These are phyloP conservation scores for Alosa sapidissima DNA, from an alignment of 2,797 vertebrate species.

Conservation along the genomic window DNA sequence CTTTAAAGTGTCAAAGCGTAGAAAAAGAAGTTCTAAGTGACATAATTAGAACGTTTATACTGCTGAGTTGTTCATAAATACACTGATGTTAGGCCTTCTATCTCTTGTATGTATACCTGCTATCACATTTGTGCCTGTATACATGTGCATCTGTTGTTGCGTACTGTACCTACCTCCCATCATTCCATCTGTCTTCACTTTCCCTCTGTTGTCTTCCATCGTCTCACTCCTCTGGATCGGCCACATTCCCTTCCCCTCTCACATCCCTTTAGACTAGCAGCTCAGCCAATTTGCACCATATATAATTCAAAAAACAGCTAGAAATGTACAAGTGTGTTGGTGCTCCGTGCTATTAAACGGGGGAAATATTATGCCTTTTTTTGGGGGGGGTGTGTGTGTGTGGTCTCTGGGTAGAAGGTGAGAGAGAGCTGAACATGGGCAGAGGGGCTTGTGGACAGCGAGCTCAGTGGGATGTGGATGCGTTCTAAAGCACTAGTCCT, in stretches of 20 bases:
- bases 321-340: neutral
- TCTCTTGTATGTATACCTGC: neutral
- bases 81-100: neutral
- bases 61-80: neutral
- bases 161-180: neutral
- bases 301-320: neutral
- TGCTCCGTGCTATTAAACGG: neutral
- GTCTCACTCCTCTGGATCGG: neutral
- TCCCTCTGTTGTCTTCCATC: neutral
- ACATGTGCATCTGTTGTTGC: neutral
- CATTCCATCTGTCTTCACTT: neutral
- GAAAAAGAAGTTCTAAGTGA: neutral
- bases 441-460: neutral
- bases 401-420: neutral
- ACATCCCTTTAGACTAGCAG: neutral
- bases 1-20: neutral
- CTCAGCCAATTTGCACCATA: neutral
- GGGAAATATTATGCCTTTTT: neutral
- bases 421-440: neutral
- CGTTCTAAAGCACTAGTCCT: conserved; percentile 34
- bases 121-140: neutral
- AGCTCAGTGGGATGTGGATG: conserved; percentile 41
- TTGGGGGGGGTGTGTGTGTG: neutral
- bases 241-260: neutral
- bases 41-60: neutral